Conservation (phyloP, 2,888 invertebrate genomes). For the Clunio marinus region DNA sequence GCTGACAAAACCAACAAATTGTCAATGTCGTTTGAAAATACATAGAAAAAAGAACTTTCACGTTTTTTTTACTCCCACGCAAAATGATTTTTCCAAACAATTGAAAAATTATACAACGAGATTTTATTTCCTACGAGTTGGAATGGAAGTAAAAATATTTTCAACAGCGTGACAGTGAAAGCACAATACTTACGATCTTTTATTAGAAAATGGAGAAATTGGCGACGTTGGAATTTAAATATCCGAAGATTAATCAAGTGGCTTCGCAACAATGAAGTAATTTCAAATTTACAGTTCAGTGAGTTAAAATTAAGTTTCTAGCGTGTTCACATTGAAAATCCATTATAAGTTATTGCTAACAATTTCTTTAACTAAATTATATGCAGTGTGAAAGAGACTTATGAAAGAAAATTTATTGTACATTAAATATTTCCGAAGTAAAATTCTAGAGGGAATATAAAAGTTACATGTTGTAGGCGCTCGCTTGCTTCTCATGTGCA, state of each 20-base stretch:
- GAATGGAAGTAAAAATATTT: not conserved
- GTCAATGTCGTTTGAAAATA: not conserved
- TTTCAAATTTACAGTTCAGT: slow-evolving; percentile 10
- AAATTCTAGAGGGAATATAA: too few species aligned
- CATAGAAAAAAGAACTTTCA: not conserved
- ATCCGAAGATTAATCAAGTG: not conserved
- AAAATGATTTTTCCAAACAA: slow-evolving; percentile 32
- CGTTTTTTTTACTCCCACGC: not conserved
- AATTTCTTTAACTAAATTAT: too few species aligned
- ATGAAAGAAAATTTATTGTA: too few species aligned
- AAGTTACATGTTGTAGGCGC: too few species aligned
- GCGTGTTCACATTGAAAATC: too few species aligned
- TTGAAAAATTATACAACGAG: slow-evolving; percentile 36
- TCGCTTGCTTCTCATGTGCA: too few species aligned
- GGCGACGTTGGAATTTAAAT: not conserved
- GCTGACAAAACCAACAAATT: not conserved
- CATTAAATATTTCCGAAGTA: too few species aligned
- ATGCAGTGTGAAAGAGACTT: too few species aligned
- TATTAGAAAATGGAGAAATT: not conserved
- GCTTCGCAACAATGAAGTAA: not conserved
- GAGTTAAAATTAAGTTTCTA: not conserved
- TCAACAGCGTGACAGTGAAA: not conserved
- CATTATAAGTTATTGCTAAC: too few species aligned
- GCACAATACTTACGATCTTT: not conserved
- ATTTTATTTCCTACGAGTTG: slow-evolving; percentile 8